Evolutionary conservation across 2,113 vertebrate species (phyloP).

Genomic region (Gadus macrocephalus): DNA sequence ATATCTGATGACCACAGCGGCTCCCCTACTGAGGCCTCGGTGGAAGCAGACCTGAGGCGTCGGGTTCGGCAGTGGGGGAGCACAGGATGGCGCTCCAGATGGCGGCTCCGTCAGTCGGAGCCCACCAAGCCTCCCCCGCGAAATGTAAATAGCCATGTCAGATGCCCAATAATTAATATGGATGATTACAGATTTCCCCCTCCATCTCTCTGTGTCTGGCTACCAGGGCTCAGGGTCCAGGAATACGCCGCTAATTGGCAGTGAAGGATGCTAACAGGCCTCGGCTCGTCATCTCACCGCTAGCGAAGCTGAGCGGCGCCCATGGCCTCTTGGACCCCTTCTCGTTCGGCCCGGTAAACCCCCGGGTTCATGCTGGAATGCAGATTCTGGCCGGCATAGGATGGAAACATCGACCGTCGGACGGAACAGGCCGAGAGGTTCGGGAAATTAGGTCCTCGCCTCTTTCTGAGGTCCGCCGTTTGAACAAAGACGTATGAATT

Average conservation of each 20-base stretch:
- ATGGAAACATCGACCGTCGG: not conserved
- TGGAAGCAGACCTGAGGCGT: not conserved
- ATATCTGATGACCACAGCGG: too few species aligned
- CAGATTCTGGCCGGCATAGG: conserved; percentile 8
- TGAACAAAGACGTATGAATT: not conserved
- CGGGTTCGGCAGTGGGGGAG: not conserved
- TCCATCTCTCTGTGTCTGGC: not conserved
- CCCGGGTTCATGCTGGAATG: conserved; percentile 23
- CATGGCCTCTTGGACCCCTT: not conserved
- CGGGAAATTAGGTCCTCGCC: conserved; percentile 3
- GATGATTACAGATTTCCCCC: conserved; percentile 41
- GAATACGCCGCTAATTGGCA: conserved; percentile 36
- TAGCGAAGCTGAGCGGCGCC: conserved; percentile 11
- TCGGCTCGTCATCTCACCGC: conserved; percentile 17
- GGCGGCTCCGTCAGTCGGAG: conserved; percentile 38
- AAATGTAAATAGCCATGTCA: conserved; percentile 48
- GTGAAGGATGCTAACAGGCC: conserved; percentile 43
- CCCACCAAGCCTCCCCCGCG: conserved; percentile 29
- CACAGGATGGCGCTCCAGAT: conserved; percentile 37
- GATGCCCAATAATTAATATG: conserved; percentile 49
- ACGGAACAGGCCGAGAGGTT: not conserved
- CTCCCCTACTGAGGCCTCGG: too few species aligned
- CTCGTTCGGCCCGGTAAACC: not conserved
- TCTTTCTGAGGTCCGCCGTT: not conserved
- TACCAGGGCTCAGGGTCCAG: conserved; percentile 23